Base-by-base conservation (phyloP, 2,888 invertebrate genomes). In the Polia nebulosa region DNA sequence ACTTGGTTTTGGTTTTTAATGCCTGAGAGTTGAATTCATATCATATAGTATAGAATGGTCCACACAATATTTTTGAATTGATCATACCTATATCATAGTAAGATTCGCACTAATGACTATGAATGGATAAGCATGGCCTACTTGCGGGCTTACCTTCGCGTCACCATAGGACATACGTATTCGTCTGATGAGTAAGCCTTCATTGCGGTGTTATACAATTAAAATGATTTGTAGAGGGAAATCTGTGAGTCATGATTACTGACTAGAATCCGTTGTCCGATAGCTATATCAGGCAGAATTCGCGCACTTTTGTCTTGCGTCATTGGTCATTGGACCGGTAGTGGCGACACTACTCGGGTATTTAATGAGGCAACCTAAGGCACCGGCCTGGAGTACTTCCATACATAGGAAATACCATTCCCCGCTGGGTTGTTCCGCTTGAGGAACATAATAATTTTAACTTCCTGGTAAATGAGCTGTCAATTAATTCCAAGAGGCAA, bases 241-340 rank as follows among this genome's bases (percentile, higher is more conserved):
- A 88, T 88, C 81, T 78, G 87, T 94, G 94, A 94, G 86, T 95
- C 94, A 94, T 87, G 78, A 84, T 76, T 78, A 67, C 44, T 87
- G 80, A 85, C 78, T 82, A 67, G 79, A 76, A 74, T 76, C 58
- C 56, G 78, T 67, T 82, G 78, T 70, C 85, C 78, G 82, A 84
- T 84, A 87, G 74, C 80, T 85, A 84, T 83, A 85, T 87, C 89
- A 87, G 87, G 82, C 85, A 80, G 84, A 88, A 92, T 95, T 95
- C 94, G 94, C 94, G 95, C 94, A 95, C 88, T 94, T 94, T 94
- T 93, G 86, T 84, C 86, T 89, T 90, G 84, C 91, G 90, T 90
- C 90, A 93, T 88, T 90, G 86, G 89, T 88, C 86, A 88, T 77
- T 81, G 82, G 80, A 88, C 89, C 86, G 87, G 87, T 87, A 87